These are phyloP conservation scores for Heliconius hermathena DNA, from an alignment of 1,140 invertebrate genomes.

Conservation along the genomic window DNA sequence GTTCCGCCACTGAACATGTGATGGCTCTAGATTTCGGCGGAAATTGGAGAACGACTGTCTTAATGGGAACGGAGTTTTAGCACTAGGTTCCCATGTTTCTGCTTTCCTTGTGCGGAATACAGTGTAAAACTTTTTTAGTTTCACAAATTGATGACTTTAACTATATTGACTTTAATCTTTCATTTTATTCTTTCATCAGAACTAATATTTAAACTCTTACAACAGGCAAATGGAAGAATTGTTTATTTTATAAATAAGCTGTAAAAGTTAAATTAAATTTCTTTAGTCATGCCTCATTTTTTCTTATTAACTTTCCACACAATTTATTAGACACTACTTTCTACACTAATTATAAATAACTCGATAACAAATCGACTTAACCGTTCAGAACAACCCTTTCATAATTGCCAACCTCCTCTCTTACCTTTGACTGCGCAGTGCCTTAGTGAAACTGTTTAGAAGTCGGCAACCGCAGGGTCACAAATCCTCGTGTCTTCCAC, in stretches of 20 bases:
- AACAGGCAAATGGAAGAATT: not conserved
- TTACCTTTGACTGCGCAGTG: not conserved
- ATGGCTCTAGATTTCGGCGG: no score
- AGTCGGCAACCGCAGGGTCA: conserved; percentile 41
- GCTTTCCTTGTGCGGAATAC: no score
- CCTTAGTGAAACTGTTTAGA: conserved; percentile 25
- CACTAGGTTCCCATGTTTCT: no score
- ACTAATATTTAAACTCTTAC: not conserved
- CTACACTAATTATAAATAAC: not conserved
- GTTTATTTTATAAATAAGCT: no score
- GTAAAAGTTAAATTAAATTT: no score
- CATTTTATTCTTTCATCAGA: not conserved
- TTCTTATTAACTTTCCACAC: no score
- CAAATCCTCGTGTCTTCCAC: conserved; percentile 55
- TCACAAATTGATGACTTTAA: not conserved
- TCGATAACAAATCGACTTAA: not conserved
- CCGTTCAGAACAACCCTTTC: not conserved
- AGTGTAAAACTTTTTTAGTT: no score
- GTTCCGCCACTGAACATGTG: no score
- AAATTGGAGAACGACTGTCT: no score
- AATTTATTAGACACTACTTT: not conserved
- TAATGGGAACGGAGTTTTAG: no score
- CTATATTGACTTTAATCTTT: not conserved
- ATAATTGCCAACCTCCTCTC: not conserved
- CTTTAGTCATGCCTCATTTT: no score